phyloP scores from a whole-genome alignment of 2,888 invertebrate genomes.

The Cryptus armator region DNA sequence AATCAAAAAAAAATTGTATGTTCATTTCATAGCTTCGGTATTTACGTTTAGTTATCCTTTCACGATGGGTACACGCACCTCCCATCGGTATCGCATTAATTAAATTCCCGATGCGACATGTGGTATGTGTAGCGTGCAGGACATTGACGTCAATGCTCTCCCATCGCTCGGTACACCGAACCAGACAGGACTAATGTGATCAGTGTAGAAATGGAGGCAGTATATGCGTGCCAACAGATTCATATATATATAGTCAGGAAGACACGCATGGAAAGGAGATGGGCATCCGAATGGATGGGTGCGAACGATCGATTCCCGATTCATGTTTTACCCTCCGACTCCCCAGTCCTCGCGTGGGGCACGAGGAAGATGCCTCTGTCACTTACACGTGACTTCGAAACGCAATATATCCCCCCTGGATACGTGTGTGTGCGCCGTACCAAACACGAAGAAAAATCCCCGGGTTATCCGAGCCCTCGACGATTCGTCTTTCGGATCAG shows the following conservation, averaged over 20 bases:
- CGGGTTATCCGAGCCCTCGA: constrained; percentile 2
- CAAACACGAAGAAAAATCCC: too few species aligned
- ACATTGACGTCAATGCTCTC: constrained; percentile 34
- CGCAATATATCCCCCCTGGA: not conserved
- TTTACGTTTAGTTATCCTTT: too few species aligned
- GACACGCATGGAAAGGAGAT: constrained; percentile 60
- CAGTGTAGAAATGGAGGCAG: constrained; percentile 66
- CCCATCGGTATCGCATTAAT: not conserved
- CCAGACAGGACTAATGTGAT: constrained; percentile 73
- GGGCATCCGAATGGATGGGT: constrained; percentile 71
- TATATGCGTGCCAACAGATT: not conserved
- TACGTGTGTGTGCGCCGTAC: not conserved
- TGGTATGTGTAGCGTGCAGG: constrained; percentile 11
- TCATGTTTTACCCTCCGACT: constrained; percentile 69
- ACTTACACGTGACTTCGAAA: constrained; percentile 33
- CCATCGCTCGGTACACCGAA: constrained; percentile 20
- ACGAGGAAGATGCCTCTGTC: constrained; percentile 34
- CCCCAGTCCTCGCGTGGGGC: constrained; percentile 23
- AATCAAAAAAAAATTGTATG: too few species aligned
- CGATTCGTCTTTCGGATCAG: constrained; percentile 49
- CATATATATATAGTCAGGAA: constrained; percentile 45
- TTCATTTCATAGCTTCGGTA: too few species aligned
- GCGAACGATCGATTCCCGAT: constrained; percentile 78
- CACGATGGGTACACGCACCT: constrained; percentile 6
- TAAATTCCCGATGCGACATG: constrained; percentile 8